Conservation (phyloP, 1,140 invertebrate species). For the Brachionus rotundiformis region DNA sequence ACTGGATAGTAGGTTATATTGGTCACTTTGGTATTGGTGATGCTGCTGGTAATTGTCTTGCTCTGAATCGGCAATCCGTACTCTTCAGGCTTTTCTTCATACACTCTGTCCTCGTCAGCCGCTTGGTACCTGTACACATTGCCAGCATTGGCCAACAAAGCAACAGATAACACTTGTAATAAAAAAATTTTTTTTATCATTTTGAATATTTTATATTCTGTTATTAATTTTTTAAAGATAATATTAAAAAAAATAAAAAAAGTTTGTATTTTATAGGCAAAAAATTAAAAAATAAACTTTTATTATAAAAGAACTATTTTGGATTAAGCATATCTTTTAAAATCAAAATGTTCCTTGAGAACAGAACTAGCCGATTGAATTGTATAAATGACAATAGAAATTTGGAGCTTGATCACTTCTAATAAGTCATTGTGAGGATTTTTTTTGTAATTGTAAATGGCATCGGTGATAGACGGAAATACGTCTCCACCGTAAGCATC, state of each 20-base stretch:
- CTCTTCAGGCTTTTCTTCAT: background rate
- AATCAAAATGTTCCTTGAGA: slow-evolving; percentile 42
- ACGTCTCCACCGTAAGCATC: slow-evolving; percentile 43
- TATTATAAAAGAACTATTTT: background rate
- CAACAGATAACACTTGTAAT: background rate
- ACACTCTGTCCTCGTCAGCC: background rate
- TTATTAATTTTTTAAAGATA: background rate
- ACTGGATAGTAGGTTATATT: background rate
- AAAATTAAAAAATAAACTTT: background rate
- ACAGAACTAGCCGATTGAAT: slow-evolving; percentile 37
- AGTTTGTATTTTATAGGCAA: background rate
- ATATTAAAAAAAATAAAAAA: background rate
- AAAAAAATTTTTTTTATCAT: background rate
- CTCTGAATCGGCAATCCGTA: background rate
- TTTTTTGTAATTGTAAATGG: slow-evolving; percentile 41
- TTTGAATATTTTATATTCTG: background rate
- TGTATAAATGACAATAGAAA: slow-evolving; percentile 46
- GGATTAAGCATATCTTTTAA: slow-evolving; percentile 32
- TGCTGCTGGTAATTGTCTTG: background rate
- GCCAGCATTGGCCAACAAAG: background rate
- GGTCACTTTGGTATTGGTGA: background rate
- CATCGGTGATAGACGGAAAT: slow-evolving; percentile 43
- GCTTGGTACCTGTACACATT: background rate
- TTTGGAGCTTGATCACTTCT: slow-evolving; percentile 29
- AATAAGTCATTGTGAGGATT: slow-evolving; percentile 13